Percentiles rank a stretch among this genome's conserved stretches.
Conservation (phyloP, 2,113 vertebrate species). For the Toxostoma redivivum region DNA sequence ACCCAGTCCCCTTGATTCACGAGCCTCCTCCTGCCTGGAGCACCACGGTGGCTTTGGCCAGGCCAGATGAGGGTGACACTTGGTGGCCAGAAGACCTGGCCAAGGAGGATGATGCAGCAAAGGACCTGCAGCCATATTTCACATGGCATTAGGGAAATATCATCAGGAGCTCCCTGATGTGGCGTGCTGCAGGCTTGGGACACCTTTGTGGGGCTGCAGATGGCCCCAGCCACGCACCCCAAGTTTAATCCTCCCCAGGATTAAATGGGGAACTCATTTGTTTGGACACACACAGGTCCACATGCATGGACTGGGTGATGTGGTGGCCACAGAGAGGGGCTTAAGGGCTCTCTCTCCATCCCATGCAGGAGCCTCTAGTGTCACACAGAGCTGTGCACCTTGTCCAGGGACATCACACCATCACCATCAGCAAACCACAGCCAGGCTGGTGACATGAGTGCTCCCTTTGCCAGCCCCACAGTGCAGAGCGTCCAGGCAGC, state of each 20-base stretch:
- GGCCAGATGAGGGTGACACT: fast-evolving
- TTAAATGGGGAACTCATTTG: fast-evolving
- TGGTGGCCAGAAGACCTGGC: neutral
- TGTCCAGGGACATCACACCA: neutral
- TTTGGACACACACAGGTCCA: too few species aligned
- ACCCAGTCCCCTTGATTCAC: fast-evolving
- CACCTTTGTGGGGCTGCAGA: neutral
- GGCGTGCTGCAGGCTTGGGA: neutral
- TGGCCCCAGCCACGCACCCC: neutral
- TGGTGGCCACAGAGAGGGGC: neutral
- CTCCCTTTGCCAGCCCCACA: neutral
- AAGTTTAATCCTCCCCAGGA: neutral
- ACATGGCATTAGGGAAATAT: neutral
- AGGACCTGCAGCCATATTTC: neutral
- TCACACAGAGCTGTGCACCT: neutral
- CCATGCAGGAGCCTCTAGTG: fast-evolving
- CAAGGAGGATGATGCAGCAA: neutral
- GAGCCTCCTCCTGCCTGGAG: neutral
- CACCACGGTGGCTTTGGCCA: neutral
- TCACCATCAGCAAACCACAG: neutral
- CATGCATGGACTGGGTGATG: fast-evolving
- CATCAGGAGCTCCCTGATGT: neutral
- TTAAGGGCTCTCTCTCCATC: neutral
- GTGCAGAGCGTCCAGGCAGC: neutral
- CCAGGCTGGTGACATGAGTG: fast-evolving